phyloP scores from a whole-genome alignment of 2,797 vertebrate genomes.

The Cyclura pinguis region DNA sequence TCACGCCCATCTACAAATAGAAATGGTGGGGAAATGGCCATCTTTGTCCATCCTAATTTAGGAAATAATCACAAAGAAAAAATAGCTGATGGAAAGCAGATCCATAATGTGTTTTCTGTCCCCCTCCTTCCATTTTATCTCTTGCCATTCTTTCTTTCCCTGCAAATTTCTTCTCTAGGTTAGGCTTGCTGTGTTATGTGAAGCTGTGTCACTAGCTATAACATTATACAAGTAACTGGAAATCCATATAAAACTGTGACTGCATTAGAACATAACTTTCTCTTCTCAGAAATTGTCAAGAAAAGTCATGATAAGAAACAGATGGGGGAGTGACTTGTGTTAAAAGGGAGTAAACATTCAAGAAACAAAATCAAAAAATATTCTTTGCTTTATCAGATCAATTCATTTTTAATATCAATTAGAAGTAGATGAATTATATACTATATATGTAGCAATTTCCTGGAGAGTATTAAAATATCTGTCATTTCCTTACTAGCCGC shows the following conservation, averaged over 20 bases:
- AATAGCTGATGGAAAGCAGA: not conserved
- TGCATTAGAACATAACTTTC: not conserved
- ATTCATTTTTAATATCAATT: not conserved
- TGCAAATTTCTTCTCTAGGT: not conserved
- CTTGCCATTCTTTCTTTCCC: not conserved
- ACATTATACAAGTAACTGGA: not conserved
- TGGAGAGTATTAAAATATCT: not conserved
- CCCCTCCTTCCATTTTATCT: not conserved
- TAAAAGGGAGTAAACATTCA: not conserved
- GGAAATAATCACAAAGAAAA: not conserved
- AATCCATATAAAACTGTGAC: not conserved
- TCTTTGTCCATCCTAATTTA: not conserved
- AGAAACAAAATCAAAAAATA: not conserved
- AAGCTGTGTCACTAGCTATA: not conserved
- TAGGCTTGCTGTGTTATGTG: not conserved
- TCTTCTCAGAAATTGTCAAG: not conserved
- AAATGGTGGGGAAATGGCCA: no score
- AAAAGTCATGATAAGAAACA: not conserved
- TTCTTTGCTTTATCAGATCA: not conserved
- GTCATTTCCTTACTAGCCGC: not conserved
- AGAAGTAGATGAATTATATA: not conserved
- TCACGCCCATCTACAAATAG: not conserved
- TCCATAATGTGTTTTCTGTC: not conserved
- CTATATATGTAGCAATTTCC: not conserved
- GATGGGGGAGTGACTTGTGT: not conserved